Evolutionary conservation across 2,113 vertebrate genomes (phyloP), one percentile per base, ranked within the genome.

Genomic region (Chaetura pelagica): DNA sequence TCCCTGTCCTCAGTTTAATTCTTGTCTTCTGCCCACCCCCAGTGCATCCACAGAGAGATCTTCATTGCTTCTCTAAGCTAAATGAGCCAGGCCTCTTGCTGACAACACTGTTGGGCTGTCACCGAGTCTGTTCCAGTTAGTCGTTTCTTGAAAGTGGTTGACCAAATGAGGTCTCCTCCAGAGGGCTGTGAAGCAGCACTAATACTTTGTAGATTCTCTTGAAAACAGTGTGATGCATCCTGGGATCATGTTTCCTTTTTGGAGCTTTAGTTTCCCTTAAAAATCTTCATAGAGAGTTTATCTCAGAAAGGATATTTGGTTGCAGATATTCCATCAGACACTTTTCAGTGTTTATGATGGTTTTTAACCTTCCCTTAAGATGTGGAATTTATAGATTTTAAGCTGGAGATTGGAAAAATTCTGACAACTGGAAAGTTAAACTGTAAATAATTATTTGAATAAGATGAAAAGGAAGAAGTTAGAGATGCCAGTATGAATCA

Each of bases 131-230:
- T 71, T 93, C 61, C 55, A 26, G 19, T 90, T 81, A 74, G 55
- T 46, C 1, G 0, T 55, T 89, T 42, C 89, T 51, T 32, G 55
- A 76, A 74, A 73, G 42, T 89, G 68, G 16, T 24, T 91, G 68
- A 38, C 52, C 91, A 84, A 77, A 84, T 23, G 89, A 95, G 61
- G 46, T 35, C 51, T 90, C 46, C n/a, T 69, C 55, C 86, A 73
- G 63, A 82, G 66, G 30, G 35, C 71, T 88, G 44, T 76, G 78
- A 88, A 73, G 82, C 54, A 62, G 67, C 40, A 16, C 71, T 58
- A 64, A 62, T 34, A 7, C 21, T 69, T 69, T 22, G 15, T 16
- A 35, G 12, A 21, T n/a, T 49, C 75, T 85, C 46, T 66, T 51
- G 59, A 26, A 68, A 76, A 54, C 38, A 63, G 24, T 4, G 11